Conservation (phyloP, 2,113 vertebrate species). For the Cynopterus brachyotis region DNA sequence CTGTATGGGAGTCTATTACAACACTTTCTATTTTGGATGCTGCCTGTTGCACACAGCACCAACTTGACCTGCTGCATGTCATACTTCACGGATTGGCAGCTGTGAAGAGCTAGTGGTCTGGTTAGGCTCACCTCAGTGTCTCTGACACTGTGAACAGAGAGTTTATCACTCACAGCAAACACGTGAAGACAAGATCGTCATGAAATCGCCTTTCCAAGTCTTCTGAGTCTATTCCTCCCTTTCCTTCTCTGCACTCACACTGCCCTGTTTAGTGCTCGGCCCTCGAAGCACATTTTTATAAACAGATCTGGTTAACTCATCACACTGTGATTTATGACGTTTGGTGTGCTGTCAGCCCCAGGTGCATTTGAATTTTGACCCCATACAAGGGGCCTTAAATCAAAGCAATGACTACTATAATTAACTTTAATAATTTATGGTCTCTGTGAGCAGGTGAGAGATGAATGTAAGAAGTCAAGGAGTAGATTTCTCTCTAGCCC, state of each 20-base stretch:
- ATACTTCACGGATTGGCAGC: neutral
- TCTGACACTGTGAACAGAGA: neutral
- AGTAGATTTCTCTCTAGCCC: neutral
- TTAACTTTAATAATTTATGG: slow-evolving; percentile 55
- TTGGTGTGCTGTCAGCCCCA: neutral
- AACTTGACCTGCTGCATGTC: neutral
- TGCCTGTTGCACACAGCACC: neutral
- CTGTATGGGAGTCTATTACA: slow-evolving; percentile 40
- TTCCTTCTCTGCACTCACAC: neutral
- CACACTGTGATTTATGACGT: slow-evolving; percentile 44
- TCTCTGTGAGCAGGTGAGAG: neutral
- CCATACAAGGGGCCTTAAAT: slow-evolving; percentile 30
- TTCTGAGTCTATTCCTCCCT: neutral
- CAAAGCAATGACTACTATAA: slow-evolving; percentile 51
- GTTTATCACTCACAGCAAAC: neutral
- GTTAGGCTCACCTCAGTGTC: neutral
- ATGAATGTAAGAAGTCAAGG: neutral
- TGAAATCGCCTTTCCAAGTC: neutral
- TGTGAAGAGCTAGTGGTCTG: neutral
- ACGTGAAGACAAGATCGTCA: rapidly evolving
- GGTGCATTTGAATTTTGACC: slow-evolving; percentile 51
- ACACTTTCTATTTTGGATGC: neutral
- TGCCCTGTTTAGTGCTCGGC: neutral
- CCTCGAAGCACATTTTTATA: neutral
- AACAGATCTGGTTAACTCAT: slow-evolving; percentile 21